Base-by-base conservation (phyloP, 1,140 invertebrate species). In the Zeugodacus cucurbitae region DNA sequence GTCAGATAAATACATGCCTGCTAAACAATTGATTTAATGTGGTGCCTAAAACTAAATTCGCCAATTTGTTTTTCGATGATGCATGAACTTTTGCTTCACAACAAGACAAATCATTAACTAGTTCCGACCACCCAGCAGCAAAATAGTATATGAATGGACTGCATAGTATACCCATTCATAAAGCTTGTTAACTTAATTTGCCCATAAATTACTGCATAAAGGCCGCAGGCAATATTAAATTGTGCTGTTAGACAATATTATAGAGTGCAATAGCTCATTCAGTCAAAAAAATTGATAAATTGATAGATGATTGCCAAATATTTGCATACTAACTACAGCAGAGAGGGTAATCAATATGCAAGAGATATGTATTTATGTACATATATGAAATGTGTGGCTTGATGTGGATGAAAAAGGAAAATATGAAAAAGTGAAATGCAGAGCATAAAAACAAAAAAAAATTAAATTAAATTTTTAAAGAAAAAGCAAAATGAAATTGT, bases 131-230 rank as follows among this genome's bases (percentile, higher is more conserved):
- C 74, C 37, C 74, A 82, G 74, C 37, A 54, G 20, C 17, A 54
- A 54, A 54, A 54, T 7, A 41, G 37, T 7, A 54, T 17, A 54
- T 54, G 48, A 11, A 11, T 2, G 48, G 2, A 11, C 10, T 4
- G 14, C 14, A 54, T 54, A n/a, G n/a, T n/a, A 17, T 54, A 4
- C 2, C 11, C 48, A 54, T 54, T 54, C 48, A 54, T 62, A 82
- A 41, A 48, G 41, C 74, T 82, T 82, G 74, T 82, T 82, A 82
- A 82, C 74, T 82, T 82, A 82, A 82, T 82, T 82, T 82, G 29
- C 37, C 41, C 37, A 82, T 82, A 82, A 54, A 54, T 82, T 82
- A 48, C 44, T 44, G 10, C 5, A 41, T 41, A 22, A 54, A 41
- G 32, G 5, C 67, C 67, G 34, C 67, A 41, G 67, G 29, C 41